Conservation (phyloP, 1,140 invertebrate species). For the Chrysopa pallens region DNA sequence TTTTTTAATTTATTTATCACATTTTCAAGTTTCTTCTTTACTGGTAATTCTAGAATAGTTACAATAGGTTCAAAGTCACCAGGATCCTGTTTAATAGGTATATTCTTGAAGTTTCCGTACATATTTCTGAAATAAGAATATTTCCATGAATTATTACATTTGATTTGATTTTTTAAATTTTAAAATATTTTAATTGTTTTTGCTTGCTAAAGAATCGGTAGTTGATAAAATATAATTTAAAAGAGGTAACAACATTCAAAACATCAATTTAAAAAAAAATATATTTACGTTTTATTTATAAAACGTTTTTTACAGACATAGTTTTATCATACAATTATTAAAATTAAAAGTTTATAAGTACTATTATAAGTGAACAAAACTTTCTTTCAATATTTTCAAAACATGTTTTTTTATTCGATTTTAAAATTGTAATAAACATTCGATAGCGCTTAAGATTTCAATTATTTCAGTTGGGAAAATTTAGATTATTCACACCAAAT, state of each 20-base stretch:
- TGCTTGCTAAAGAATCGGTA: neutral
- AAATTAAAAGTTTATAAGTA: too few relatives aligned
- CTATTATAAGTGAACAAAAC: too few relatives aligned
- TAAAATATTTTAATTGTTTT: neutral
- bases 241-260: neutral
- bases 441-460: too few relatives aligned
- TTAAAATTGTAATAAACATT: too few relatives aligned
- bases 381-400: too few relatives aligned
- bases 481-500: too few relatives aligned
- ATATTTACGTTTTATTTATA: neutral
- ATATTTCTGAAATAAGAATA: neutral
- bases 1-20: too few relatives aligned
- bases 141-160: neutral
- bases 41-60: neutral
- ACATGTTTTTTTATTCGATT: too few relatives aligned
- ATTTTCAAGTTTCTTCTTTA: neutral
- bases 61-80: neutral
- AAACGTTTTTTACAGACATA: too few relatives aligned
- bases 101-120: neutral
- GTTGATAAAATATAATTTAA: neutral
- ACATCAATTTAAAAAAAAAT: neutral
- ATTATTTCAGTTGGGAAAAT: too few relatives aligned
- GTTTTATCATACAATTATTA: too few relatives aligned
- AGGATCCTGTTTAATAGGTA: neutral
- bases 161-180: neutral